Percentiles rank a stretch among this genome's conserved stretches.
phyloP scores from a whole-genome alignment of 2,113 vertebrate species.

The Brienomyrus brachyistius region DNA sequence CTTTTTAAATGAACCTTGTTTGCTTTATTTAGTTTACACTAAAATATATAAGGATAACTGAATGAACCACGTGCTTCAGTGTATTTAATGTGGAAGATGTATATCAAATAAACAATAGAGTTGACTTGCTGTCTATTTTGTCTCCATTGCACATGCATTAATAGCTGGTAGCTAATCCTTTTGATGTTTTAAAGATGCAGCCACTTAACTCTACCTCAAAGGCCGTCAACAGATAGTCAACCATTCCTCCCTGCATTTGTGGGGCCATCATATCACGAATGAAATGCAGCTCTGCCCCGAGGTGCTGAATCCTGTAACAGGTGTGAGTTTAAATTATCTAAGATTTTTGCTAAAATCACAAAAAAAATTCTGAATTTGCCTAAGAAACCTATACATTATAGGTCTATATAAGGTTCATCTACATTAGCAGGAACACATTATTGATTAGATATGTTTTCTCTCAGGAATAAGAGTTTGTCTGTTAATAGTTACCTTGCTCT shows the following conservation, averaged over 20 bases:
- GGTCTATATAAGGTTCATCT: background rate
- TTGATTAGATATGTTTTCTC: background rate
- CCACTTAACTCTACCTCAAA: background rate
- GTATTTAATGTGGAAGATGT: background rate
- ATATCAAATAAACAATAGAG: background rate
- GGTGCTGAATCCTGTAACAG: conserved; percentile 8
- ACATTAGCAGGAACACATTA: background rate
- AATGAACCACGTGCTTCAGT: background rate
- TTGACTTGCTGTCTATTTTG: background rate
- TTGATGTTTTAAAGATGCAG: background rate
- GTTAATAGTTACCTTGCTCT: conserved; percentile 6
- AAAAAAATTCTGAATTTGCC: background rate
- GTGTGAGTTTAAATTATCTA: background rate
- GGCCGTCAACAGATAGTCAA: background rate
- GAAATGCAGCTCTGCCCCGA: conserved; percentile 7
- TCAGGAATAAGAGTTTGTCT: background rate
- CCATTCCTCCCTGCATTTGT: background rate
- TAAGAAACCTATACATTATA: background rate
- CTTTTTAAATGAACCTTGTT: background rate
- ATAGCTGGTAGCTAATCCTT: background rate
- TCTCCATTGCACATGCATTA: background rate
- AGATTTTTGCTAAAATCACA: background rate
- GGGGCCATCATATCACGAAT: background rate
- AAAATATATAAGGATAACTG: background rate
- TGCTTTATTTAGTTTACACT: too few relatives aligned